phyloP scores from a whole-genome alignment of 2,888 invertebrate genomes.

The Andrena trimmerana region DNA sequence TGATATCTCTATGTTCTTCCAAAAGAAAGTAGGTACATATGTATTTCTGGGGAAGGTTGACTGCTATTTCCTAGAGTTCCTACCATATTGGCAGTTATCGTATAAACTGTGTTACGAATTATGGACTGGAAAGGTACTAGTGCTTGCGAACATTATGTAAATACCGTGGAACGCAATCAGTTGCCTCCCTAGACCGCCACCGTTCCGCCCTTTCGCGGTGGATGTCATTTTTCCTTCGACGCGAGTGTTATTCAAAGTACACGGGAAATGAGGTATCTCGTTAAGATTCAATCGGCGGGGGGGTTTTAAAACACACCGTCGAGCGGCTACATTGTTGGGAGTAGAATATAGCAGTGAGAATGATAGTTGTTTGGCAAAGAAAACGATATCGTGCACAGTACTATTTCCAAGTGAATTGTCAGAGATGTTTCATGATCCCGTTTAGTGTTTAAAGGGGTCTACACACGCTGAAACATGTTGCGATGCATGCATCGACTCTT shows the following conservation, averaged over 20 bases:
- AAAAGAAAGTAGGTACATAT: no score
- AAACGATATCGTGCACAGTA: neutral
- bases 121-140: conserved; percentile 68
- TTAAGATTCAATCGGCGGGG: neutral
- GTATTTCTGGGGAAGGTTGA: conserved; percentile 66
- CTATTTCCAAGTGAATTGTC: neutral
- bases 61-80: conserved; percentile 72
- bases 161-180: conserved; percentile 56
- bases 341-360: neutral
- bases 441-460: neutral
- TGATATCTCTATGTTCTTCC: no score
- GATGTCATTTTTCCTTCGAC: conserved; percentile 22
- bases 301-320: neutral
- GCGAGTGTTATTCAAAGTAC: conserved; percentile 22
- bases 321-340: neutral
- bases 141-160: conserved; percentile 77
- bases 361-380: no score
- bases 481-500: neutral
- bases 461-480: no score
- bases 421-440: neutral
- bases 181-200: conserved; percentile 42
- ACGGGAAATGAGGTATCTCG: conserved; percentile 10
- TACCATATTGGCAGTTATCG: conserved; percentile 75
- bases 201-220: conserved; percentile 8
- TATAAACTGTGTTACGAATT: conserved; percentile 74